Evolutionary conservation across 2,888 invertebrate species (phyloP).

Genomic region (Metellina segmentata): DNA sequence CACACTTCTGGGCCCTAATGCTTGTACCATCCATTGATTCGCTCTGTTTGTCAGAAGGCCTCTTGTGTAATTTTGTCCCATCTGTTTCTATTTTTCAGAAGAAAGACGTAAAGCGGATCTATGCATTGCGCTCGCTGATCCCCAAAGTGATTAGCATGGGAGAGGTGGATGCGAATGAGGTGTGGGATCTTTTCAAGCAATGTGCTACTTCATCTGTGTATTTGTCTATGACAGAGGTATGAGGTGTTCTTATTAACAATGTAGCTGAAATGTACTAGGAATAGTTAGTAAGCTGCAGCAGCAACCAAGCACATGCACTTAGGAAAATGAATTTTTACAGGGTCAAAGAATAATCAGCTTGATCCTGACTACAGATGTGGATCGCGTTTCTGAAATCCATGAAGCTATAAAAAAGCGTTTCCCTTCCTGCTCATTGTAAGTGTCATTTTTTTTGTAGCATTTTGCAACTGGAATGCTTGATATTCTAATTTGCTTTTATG

Average conservation of each 20-base stretch:
- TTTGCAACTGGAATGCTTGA: background rate
- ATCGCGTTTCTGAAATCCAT: constrained; percentile 33
- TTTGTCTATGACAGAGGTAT: constrained; percentile 29
- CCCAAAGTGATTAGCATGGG: constrained; percentile 26
- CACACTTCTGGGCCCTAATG: too few species aligned
- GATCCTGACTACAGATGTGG: background rate
- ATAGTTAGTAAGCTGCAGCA: too few species aligned
- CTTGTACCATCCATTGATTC: too few species aligned
- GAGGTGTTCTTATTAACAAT: background rate
- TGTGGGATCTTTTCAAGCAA: constrained; percentile 35
- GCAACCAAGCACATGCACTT: too few species aligned
- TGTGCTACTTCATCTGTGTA: constrained; percentile 21
- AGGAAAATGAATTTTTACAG: background rate
- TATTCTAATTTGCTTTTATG: background rate
- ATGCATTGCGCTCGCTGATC: constrained; percentile 26
- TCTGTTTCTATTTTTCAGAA: background rate
- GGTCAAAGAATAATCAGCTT: constrained; percentile 33
- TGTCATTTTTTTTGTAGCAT: background rate
- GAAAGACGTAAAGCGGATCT: constrained; percentile 22
- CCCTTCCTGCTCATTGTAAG: constrained; percentile 15
- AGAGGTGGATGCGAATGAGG: constrained; percentile 25
- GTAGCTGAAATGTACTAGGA: too few species aligned
- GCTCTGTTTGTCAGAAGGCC: too few species aligned
- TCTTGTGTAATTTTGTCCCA: too few species aligned
- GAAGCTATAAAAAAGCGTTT: constrained; percentile 6